Evolutionary conservation across 1,140 invertebrate genomes (phyloP), one percentile per base, ranked within the genome.

Genomic region (Lerema accius): DNA sequence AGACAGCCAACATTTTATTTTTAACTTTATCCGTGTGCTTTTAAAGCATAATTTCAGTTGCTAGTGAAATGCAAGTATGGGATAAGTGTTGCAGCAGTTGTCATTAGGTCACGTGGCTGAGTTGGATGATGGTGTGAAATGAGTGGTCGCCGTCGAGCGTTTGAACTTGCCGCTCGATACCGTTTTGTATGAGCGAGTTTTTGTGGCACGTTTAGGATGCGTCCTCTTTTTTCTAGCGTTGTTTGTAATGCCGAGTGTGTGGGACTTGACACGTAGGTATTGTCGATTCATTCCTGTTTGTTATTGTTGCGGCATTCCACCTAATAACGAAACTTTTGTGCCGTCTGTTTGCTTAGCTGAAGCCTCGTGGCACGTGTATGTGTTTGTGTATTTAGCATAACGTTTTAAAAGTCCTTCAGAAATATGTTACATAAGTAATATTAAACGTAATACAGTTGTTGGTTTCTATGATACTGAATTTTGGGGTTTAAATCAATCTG

Each of bases 231-330:
- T 87, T 89, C 76, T 9, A 84, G 26, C 59, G 50, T 74, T 89
- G 79, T 86, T 86, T 89, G 80, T 89, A 86, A 87, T 86, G 75
- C 78, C 84, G 76, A 86, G 79, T 84, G 85, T 86, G 84, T 82
- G 80, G 83, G 83, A 89, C 84, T 80, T 86, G 86, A 89, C 86
- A 87, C 82, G 84, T 84, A 83, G 73, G 84, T 82, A 86, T 89
- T 86, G 84, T 89, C 82, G 75, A 81, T 77, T 76, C 74, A 71
- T 68, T 72, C 77, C 75, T 83, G 75, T 84, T 84, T 84, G 81
- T 83, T 83, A 81, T 84, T 78, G 71, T 80, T 71, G 73, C 63
- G 80, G 53, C 42, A 56, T 82, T 78, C 73, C 76, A 76, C 39
- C 59, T 74, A 74, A 75, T 78, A 70, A 73, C 73, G 65, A 74